Evolutionary conservation across 2,797 vertebrate genomes (phyloP).

Genomic region (Notolepis coatsorum): DNA sequence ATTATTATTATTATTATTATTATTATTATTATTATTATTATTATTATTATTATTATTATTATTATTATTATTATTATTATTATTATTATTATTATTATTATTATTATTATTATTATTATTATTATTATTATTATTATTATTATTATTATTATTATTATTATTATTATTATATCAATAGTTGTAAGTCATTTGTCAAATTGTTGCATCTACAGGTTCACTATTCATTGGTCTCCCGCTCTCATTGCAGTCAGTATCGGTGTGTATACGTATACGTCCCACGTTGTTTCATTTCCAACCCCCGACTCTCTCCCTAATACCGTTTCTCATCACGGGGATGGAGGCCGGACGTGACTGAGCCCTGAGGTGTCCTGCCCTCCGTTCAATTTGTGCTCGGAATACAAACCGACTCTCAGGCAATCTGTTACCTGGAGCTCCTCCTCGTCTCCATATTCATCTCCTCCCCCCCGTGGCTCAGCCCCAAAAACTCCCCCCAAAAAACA

Average conservation of each 20-base stretch:
- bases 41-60: too few relatives aligned
- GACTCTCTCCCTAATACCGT: constrained; percentile 78
- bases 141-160: too few relatives aligned
- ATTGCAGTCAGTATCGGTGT: constrained; percentile 69
- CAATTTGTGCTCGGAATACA: constrained; percentile 75
- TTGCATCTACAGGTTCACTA: constrained; percentile 69
- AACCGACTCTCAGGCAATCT: constrained; percentile 72
- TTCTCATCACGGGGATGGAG: constrained; percentile 76
- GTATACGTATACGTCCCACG: constrained; percentile 75
- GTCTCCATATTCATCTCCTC: constrained; percentile 74
- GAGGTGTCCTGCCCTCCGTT: constrained; percentile 75
- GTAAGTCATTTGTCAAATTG: constrained; percentile 74
- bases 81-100: too few relatives aligned
- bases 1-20: too few relatives aligned
- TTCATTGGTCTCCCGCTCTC: constrained; percentile 71
- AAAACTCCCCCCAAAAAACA: neutral
- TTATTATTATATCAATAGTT: too few relatives aligned
- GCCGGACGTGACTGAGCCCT: constrained; percentile 75
- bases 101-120: too few relatives aligned
- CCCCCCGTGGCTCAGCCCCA: constrained; percentile 53
- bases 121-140: too few relatives aligned
- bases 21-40: too few relatives aligned
- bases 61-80: too few relatives aligned
- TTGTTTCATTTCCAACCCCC: constrained; percentile 78
- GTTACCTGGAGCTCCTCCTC: constrained; percentile 57